These are phyloP conservation scores for Macaca mulatta DNA, from an alignment of 2,113 vertebrate species.

Conservation along the genomic window DNA sequence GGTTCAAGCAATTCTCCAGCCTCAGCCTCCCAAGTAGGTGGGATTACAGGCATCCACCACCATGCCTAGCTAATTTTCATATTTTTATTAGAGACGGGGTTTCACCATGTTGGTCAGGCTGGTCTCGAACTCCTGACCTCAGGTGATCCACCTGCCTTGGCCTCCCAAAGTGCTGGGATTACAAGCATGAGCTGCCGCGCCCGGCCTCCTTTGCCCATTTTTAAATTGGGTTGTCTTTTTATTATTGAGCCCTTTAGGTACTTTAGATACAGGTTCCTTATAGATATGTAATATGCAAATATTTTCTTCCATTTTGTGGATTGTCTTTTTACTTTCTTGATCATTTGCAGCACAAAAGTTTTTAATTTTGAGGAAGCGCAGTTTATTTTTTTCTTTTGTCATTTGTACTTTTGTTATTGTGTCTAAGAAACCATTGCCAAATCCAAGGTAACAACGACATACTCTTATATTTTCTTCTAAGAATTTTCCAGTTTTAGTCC, in stretches of 20 bases:
- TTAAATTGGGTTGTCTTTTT: not conserved
- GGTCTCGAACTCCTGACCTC: too few relatives aligned
- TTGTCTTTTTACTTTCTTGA: not conserved
- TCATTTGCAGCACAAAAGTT: not conserved
- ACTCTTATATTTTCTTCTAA: not conserved
- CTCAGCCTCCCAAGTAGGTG: too few relatives aligned
- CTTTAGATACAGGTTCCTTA: not conserved
- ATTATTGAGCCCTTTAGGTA: not conserved
- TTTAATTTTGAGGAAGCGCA: not conserved
- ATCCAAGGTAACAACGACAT: not conserved
- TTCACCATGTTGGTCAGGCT: too few relatives aligned
- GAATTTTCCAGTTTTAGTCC: not conserved
- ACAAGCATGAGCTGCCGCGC: too few relatives aligned
- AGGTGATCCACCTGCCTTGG: too few relatives aligned
- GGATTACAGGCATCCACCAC: too few relatives aligned
- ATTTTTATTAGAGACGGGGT: too few relatives aligned
- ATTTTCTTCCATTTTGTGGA: not conserved
- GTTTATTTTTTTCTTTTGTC: not conserved
- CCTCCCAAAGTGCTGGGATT: too few relatives aligned
- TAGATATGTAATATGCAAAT: not conserved
- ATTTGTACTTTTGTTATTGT: not conserved
- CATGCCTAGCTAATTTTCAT: too few relatives aligned
- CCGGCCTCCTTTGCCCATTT: not conserved
- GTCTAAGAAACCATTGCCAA: not conserved
- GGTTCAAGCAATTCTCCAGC: too few relatives aligned